Conservation (phyloP, 2,113 vertebrate species). For the Tychaedon coryphoeus region DNA sequence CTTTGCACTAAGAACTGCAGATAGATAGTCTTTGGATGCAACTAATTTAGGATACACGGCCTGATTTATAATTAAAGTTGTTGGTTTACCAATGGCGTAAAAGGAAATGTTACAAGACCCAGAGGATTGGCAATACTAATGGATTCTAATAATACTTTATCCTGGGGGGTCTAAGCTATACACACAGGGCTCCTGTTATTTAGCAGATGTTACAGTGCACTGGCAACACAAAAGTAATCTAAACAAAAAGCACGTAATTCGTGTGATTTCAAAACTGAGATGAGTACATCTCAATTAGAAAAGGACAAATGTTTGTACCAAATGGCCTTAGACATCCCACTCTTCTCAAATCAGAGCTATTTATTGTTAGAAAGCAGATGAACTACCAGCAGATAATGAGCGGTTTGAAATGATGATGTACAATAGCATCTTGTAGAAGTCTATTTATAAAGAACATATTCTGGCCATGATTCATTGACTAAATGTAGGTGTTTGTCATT, state of each 20-base stretch:
- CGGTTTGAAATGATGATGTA: not conserved
- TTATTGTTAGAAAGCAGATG: slow-evolving; percentile 11
- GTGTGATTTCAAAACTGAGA: not conserved
- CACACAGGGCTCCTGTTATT: not conserved
- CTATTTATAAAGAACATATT: slow-evolving; percentile 25
- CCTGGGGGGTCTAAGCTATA: not conserved
- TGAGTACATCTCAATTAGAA: not conserved
- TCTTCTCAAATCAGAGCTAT: slow-evolving; percentile 1
- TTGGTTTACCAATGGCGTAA: not conserved
- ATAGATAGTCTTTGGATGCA: not conserved
- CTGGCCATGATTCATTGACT: slow-evolving; percentile 7
- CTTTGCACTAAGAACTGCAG: not conserved
- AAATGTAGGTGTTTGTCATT: slow-evolving; percentile 5
- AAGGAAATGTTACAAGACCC: not conserved
- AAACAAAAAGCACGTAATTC: not conserved
- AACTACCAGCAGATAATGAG: not conserved
- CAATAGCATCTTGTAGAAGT: not conserved
- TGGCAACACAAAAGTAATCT: not conserved
- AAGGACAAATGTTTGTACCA: not conserved
- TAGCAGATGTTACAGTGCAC: not conserved
- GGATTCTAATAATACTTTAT: slow-evolving; percentile 5
- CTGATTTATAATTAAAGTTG: slow-evolving; percentile 48
- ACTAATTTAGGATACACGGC: not conserved
- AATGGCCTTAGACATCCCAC: not conserved
- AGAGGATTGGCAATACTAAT: not conserved